These are phyloP conservation scores for Idris sp. DNA, from an alignment of 1,140 invertebrate genomes.

Conservation along the genomic window DNA sequence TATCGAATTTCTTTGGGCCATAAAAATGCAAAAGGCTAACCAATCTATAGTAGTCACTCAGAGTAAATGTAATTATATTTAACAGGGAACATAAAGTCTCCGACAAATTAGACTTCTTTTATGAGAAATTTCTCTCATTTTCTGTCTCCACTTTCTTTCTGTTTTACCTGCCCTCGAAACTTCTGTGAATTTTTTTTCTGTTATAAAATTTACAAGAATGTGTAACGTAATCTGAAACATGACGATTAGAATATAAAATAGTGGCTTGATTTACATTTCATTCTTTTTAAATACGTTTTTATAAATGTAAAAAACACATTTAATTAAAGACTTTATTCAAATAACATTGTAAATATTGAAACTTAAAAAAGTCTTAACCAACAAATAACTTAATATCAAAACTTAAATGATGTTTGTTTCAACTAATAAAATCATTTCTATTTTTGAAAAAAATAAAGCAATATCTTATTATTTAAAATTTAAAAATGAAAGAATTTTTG, in stretches of 20 bases:
- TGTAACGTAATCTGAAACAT: slow-evolving; percentile 48
- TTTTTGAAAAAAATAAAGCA: too few relatives aligned
- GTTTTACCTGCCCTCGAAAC: slow-evolving; percentile 13
- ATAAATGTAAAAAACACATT: too few relatives aligned
- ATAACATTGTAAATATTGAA: too few relatives aligned
- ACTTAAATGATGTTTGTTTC: too few relatives aligned
- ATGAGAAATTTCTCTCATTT: slow-evolving; percentile 53
- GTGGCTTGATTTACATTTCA: too few relatives aligned
- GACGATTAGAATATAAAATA: slow-evolving; percentile 72
- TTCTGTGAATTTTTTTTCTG: slow-evolving; percentile 10
- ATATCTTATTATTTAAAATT: too few relatives aligned
- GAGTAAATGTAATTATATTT: slow-evolving; percentile 74
- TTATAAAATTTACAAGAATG: slow-evolving; percentile 24
- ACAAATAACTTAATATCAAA: too few relatives aligned
- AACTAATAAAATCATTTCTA: too few relatives aligned
- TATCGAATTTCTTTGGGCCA: slow-evolving; percentile 67
- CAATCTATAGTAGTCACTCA: slow-evolving; percentile 55
- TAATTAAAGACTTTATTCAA: too few relatives aligned
- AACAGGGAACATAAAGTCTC: slow-evolving; percentile 66
- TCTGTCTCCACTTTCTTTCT: slow-evolving; percentile 48
- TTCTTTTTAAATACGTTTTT: too few relatives aligned
- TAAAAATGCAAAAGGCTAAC: slow-evolving; percentile 60
- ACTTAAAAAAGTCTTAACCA: too few relatives aligned
- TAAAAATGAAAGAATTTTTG: too few relatives aligned
- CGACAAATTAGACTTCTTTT: slow-evolving; percentile 65